These are phyloP conservation scores for Bursaphelenchus okinawaensis DNA, from an alignment of 2,888 invertebrate species.

Conservation along the genomic window DNA sequence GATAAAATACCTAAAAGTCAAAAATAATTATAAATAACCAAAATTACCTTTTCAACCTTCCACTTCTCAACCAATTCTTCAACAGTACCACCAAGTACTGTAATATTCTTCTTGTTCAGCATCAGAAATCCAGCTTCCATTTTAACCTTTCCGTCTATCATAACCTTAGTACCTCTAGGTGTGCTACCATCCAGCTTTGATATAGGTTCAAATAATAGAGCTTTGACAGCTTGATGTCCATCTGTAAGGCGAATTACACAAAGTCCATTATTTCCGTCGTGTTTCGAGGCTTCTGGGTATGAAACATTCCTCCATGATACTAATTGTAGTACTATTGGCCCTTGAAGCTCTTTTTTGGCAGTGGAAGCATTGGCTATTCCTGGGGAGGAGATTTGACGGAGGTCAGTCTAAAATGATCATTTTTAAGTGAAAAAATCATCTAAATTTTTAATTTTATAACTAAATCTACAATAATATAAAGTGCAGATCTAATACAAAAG, in stretches of 20 bases:
- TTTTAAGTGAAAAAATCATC: conserved; percentile 3
- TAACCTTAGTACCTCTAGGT: conserved; percentile 39
- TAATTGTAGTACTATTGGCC: conserved; percentile 26
- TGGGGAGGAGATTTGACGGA: conserved; percentile 4
- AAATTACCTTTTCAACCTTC: conserved; percentile 38
- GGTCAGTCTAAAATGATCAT: background rate
- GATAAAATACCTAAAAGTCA: background rate
- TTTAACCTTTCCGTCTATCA: conserved; percentile 30
- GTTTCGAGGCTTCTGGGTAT: conserved; percentile 21
- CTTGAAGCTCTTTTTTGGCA: conserved; percentile 9
- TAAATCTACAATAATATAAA: background rate
- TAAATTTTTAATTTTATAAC: no score
- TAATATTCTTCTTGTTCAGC: conserved; percentile 27
- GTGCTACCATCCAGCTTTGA: conserved; percentile 34
- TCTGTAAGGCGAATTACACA: conserved; percentile 30
- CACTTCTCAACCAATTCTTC: conserved; percentile 44
- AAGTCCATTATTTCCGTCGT: conserved; percentile 26
- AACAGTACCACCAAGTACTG: conserved; percentile 44
- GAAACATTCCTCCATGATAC: conserved; percentile 32
- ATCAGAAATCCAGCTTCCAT: conserved; percentile 35
- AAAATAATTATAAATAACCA: background rate
- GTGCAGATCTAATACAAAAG: no score
- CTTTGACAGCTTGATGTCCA: conserved; percentile 20
- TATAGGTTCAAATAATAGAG: conserved; percentile 2
- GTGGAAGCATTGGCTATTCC: conserved; percentile 6